Percentiles rank a stretch among this genome's conserved stretches.
These are phyloP conservation scores for Capitulum mitella DNA, from an alignment of 2,888 invertebrate species.

Conservation along the genomic window DNA sequence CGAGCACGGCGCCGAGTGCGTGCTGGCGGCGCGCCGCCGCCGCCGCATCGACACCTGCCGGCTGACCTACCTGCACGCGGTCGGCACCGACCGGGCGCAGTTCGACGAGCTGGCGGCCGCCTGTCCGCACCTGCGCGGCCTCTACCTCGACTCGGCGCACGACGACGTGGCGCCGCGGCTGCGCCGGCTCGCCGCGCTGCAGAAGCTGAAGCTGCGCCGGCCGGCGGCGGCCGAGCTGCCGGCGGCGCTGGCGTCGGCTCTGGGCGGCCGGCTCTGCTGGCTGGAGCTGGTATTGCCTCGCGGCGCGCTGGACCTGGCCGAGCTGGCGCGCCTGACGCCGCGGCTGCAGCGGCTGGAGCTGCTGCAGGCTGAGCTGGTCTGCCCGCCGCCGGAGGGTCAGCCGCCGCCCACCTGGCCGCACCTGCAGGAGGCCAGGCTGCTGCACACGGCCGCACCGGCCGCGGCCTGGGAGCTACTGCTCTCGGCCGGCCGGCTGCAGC, in stretches of 20 bases:
- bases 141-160: constrained; percentile 1
- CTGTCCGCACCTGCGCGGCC: constrained; percentile 1
- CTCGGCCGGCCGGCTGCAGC: neutral
- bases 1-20: constrained; percentile 23
- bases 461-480: constrained; percentile 1
- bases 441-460: neutral
- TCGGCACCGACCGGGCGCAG: neutral
- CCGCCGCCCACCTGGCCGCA: neutral
- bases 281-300: neutral
- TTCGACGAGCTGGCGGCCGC: neutral
- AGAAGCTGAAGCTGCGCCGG: neutral
- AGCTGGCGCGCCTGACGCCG: neutral
- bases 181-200: neutral
- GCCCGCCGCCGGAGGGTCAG: neutral
- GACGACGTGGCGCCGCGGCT: neutral
- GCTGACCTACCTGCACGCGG: neutral
- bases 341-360: neutral
- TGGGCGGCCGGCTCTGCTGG: neutral
- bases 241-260: neutral
- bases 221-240: neutral
- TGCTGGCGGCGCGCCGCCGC: neutral
- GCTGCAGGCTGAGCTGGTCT: neutral
- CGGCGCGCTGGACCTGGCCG: neutral
- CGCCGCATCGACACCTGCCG: neutral
- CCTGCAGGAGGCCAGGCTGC: neutral